Percentiles rank a stretch among this genome's conserved stretches.
Conservation (phyloP, 2,888 invertebrate genomes). For the Aleiodes leptofemur region DNA sequence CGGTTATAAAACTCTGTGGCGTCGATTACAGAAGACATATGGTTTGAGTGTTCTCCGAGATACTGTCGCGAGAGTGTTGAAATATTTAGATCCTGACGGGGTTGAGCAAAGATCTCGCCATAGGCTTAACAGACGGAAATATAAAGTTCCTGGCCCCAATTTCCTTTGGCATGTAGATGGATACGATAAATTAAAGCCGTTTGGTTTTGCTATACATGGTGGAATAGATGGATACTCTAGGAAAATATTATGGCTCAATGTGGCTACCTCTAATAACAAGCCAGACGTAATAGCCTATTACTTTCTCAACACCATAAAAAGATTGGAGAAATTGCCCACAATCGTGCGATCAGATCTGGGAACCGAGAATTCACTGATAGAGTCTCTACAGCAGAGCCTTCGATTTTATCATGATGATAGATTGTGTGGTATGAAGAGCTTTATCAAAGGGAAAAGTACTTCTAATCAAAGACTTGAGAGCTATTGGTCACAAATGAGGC, state of each 20-base stretch:
- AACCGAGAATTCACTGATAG: slow-evolving; percentile 35
- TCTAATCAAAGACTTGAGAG: slow-evolving; percentile 47
- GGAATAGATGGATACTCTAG: slow-evolving; percentile 48
- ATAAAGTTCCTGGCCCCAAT: slow-evolving; percentile 42
- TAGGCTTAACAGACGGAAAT: slow-evolving; percentile 24
- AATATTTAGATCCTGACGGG: slow-evolving; percentile 7
- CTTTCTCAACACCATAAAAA: slow-evolving; percentile 43
- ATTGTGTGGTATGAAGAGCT: slow-evolving; percentile 41
- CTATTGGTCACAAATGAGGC: slow-evolving; percentile 45
- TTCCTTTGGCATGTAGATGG: slow-evolving; percentile 47
- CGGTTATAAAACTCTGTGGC: background rate
- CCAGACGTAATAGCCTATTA: slow-evolving; percentile 32
- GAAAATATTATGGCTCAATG: slow-evolving; percentile 44
- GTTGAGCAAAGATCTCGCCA: background rate
- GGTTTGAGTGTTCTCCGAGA: background rate
- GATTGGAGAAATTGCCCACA: slow-evolving; percentile 33
- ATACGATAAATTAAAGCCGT: slow-evolving; percentile 48
- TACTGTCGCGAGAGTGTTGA: background rate
- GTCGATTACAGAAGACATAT: background rate
- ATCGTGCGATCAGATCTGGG: slow-evolving; percentile 42
- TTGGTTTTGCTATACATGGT: slow-evolving; percentile 47
- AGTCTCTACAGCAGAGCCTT: slow-evolving; percentile 38
- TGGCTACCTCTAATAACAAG: slow-evolving; percentile 36
- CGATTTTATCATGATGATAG: slow-evolving; percentile 34
- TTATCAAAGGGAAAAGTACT: slow-evolving; percentile 45